Evolutionary conservation across 2,113 vertebrate genomes (phyloP), one percentile per base, ranked within the genome.

Genomic region (Erinaceus europaeus): DNA sequence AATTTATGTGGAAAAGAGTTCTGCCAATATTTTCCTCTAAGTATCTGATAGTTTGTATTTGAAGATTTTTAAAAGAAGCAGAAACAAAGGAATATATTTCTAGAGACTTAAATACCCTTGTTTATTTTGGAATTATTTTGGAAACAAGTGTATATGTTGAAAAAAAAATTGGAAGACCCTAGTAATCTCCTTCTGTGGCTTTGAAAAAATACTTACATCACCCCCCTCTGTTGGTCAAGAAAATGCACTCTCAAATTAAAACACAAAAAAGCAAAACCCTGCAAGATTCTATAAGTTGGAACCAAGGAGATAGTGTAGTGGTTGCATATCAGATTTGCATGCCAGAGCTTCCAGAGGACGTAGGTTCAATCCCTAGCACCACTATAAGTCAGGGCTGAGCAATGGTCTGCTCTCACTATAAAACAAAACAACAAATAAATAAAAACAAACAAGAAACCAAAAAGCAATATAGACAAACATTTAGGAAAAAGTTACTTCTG

Each of bases 121-220:
- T 78, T 90, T 78, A 78, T 86, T 94, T 85, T 82, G 29, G 57
- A 88, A 82, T 90, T 78, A 78, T 86, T 94, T 85, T 82, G 29
- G 57, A 88, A 82, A 62, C 3, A 65, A 53, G 74, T 65, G 38
- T 9, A 32, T 71, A 38, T 53, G n/a, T 53, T 52, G 27, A 86
- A 48, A 81, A 61, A 71, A 92, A 82, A 42, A 18, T 48, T 17
- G 18, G 69, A 50, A 34, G 69, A 84, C 9, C 65, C 12, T 13
- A 50, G 7, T 74, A 32, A 71, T 85, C 38, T 65, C 50, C 46
- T 85, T 61, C 62, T 17, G 36, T 55, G 38, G 23, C 21, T 61
- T 77, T 76, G 34, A 88, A 75, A n/a, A 76, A 88, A 20, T 50
- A 71, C 42, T 34, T 44, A 11, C 27, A 38, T 40, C 27, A 78